Conservation (phyloP, 2,797 vertebrate genomes). For the Distichodus sexfasciatus region DNA sequence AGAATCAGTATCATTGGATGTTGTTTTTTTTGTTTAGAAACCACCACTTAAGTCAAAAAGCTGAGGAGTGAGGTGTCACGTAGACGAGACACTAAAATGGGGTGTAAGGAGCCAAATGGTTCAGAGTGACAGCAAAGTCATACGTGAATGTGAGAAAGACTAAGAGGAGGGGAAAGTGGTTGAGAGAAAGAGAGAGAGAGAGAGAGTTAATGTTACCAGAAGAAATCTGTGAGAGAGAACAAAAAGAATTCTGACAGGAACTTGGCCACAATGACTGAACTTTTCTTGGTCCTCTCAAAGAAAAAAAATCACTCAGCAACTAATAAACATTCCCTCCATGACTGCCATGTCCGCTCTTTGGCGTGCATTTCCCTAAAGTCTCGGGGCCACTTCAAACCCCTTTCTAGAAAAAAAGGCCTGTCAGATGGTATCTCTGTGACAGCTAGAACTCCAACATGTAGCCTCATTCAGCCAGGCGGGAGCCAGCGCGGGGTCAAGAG, state of each 20-base stretch:
- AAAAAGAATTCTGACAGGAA: slow-evolving; percentile 43
- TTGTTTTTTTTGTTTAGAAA: slow-evolving; percentile 37
- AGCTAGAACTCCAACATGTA: slow-evolving; percentile 42
- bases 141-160: slow-evolving; percentile 20
- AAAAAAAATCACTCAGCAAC: slow-evolving; percentile 47
- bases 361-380: slow-evolving; percentile 46
- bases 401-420: slow-evolving; percentile 44
- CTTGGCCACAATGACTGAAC: slow-evolving; percentile 39
- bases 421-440: slow-evolving; percentile 52
- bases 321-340: slow-evolving; percentile 48
- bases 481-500: slow-evolving; percentile 53
- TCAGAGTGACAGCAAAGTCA: slow-evolving; percentile 14
- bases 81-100: slow-evolving; percentile 28
- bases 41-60: slow-evolving; percentile 43
- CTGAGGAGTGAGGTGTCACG: slow-evolving; percentile 34
- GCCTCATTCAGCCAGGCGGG: slow-evolving; percentile 47
- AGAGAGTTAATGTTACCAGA: slow-evolving; percentile 4
- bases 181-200: slow-evolving; percentile 12
- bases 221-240: slow-evolving; percentile 28
- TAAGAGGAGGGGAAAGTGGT: slow-evolving; percentile 3
- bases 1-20: slow-evolving; percentile 43
- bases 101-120: slow-evolving; percentile 38
- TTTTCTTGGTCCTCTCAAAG: slow-evolving; percentile 21
- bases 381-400: slow-evolving; percentile 37
- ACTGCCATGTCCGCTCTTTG: slow-evolving; percentile 42